phyloP scores from a whole-genome alignment of 1,140 invertebrate genomes.

The Parapsyche elsis region DNA sequence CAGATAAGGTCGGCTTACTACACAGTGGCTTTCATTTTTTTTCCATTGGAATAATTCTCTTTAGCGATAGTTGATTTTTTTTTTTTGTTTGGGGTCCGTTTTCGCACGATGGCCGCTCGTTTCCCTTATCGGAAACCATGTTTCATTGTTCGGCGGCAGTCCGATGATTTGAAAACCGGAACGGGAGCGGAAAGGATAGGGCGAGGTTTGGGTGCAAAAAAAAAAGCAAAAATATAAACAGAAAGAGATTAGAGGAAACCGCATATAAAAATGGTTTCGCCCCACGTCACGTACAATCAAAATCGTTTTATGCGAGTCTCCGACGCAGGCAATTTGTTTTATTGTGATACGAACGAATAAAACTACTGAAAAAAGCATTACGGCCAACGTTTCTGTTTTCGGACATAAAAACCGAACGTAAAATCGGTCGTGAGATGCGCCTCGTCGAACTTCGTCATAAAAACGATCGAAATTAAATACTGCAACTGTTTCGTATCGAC shows the following conservation, averaged over 20 bases:
- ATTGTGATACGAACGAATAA: constrained; percentile 11
- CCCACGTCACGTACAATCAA: constrained; percentile 12
- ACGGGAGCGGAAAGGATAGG: not conserved
- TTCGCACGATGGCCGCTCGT: not conserved
- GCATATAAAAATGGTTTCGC: constrained; percentile 22
- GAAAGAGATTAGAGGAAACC: constrained; percentile 12
- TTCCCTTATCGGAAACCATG: constrained; percentile 30
- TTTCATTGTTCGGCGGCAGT: constrained; percentile 28
- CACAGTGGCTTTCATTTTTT: not conserved
- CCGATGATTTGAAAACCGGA: constrained; percentile 12
- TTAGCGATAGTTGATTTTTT: not conserved
- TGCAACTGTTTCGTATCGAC: no score
- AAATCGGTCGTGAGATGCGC: not conserved
- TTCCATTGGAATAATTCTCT: constrained; percentile 8
- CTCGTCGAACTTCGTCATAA: constrained; percentile 10
- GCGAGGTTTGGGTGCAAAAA: not conserved
- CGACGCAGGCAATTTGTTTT: constrained; percentile 11
- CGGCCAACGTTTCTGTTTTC: not conserved
- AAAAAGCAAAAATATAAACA: not conserved
- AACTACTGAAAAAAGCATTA: constrained; percentile 10
- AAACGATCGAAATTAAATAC: constrained; percentile 19
- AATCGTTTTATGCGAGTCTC: constrained; percentile 27
- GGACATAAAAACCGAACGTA: constrained; percentile 9
- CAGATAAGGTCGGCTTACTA: not conserved
- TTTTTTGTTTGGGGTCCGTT: not conserved